Conservation (phyloP, 2,113 vertebrate genomes). For the Ophiodon elongatus region DNA sequence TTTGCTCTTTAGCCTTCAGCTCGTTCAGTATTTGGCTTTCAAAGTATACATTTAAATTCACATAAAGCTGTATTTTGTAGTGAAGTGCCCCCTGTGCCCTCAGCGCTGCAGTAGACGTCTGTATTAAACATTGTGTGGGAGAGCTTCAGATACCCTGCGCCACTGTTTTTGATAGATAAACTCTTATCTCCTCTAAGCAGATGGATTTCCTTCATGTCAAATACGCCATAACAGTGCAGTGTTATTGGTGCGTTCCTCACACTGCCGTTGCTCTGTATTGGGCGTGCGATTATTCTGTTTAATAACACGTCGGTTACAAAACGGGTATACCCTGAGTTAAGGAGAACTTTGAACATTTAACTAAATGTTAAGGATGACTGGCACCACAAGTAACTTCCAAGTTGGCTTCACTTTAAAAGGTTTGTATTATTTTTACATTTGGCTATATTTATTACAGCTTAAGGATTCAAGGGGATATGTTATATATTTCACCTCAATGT, state of each 20-base stretch:
- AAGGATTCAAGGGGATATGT: not conserved
- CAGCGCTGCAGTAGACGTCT: conserved; percentile 21
- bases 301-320: conserved; percentile 21
- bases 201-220: conserved; percentile 51
- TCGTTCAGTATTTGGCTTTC: conserved; percentile 6
- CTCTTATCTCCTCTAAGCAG: conserved; percentile 78
- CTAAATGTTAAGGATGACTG: conserved; percentile 51
- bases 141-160: conserved; percentile 8
- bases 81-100: not conserved
- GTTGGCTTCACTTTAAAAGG: conserved; percentile 61
- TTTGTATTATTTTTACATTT: conserved; percentile 42
- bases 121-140: not conserved
- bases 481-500: not conserved
- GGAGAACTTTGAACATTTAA: not conserved
- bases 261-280: conserved; percentile 6
- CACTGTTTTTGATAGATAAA: conserved; percentile 60
- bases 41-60: conserved; percentile 19
- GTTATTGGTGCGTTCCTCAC: conserved; percentile 32
- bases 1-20: not conserved
- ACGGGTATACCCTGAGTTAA: not conserved
- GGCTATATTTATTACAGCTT: not conserved
- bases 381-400: not conserved
- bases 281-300: conserved; percentile 10
- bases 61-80: conserved; percentile 17
- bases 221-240: not conserved